These are phyloP conservation scores for Cotesia glomerata DNA, from an alignment of 1,140 invertebrate species.

Conservation along the genomic window DNA sequence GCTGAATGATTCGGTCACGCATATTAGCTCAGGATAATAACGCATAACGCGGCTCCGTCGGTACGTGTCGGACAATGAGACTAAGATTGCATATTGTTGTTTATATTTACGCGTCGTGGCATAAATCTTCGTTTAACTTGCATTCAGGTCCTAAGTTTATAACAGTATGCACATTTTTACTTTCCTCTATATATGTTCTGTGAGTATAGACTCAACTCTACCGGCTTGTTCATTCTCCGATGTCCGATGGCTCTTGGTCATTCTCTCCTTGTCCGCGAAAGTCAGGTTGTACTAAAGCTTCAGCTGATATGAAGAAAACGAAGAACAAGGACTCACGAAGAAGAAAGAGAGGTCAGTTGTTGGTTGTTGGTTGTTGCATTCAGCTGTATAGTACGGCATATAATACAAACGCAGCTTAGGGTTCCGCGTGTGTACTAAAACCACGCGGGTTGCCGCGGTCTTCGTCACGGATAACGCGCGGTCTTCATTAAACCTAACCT, in stretches of 20 bases:
- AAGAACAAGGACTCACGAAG: no score
- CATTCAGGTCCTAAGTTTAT: slow-evolving; percentile 45
- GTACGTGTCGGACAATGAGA: slow-evolving; percentile 48
- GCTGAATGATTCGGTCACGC: background rate
- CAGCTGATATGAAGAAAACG: no score
- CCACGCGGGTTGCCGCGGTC: slow-evolving; percentile 29
- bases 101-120: slow-evolving; percentile 57
- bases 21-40: background rate
- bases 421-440: slow-evolving; percentile 30
- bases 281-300: background rate
- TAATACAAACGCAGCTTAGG: background rate
- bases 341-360: background rate
- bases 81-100: slow-evolving; percentile 61
- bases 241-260: background rate
- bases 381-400: background rate
- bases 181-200: background rate
- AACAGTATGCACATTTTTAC: background rate
- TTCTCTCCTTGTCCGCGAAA: background rate
- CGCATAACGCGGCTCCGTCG: background rate
- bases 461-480: slow-evolving; percentile 58
- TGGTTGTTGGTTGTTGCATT: background rate
- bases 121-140: slow-evolving; percentile 64
- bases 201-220: background rate
- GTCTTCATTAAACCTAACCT: slow-evolving; percentile 60
- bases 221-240: background rate